Conservation (phyloP, 2,113 vertebrate genomes). For the Gadus macrocephalus region DNA sequence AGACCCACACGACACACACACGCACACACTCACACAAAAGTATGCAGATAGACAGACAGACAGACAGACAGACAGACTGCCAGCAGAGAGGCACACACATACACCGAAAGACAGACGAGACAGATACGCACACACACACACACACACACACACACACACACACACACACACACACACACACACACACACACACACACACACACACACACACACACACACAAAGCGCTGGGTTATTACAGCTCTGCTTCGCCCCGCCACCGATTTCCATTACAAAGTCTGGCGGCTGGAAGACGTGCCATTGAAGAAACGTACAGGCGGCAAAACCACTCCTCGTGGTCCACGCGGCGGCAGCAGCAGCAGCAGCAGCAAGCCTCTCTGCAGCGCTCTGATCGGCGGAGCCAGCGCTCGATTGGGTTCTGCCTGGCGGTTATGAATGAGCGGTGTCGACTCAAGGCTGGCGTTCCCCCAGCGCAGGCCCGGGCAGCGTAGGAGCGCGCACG, state of each 20-base stretch:
- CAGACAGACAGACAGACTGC: too few species aligned
- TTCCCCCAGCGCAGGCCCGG: too few species aligned
- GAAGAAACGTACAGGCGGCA: slow-evolving; percentile 61
- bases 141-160: slow-evolving; percentile 1
- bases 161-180: too few species aligned
- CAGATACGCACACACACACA: slow-evolving; percentile 11
- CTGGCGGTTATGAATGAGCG: too few species aligned
- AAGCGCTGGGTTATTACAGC: slow-evolving; percentile 50
- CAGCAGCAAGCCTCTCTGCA: too few species aligned
- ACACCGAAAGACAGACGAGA: not conserved
- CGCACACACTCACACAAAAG: not conserved
- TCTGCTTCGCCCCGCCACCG: slow-evolving; percentile 57
- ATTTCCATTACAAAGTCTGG: slow-evolving; percentile 72
- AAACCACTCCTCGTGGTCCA: not conserved
- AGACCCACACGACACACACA: not conserved
- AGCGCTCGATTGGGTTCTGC: too few species aligned
- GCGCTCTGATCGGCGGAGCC: too few species aligned
- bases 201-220: slow-evolving; percentile 3
- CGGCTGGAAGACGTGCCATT: slow-evolving; percentile 30
- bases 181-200: slow-evolving; percentile 3
- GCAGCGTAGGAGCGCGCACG: too few species aligned
- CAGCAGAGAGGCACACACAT: too few species aligned
- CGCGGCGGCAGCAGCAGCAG: too few species aligned
- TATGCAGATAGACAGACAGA: too few species aligned
- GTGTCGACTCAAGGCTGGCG: too few species aligned